Evolutionary conservation across 1,140 invertebrate species (phyloP).

Genomic region (Drosophila auraria): DNA sequence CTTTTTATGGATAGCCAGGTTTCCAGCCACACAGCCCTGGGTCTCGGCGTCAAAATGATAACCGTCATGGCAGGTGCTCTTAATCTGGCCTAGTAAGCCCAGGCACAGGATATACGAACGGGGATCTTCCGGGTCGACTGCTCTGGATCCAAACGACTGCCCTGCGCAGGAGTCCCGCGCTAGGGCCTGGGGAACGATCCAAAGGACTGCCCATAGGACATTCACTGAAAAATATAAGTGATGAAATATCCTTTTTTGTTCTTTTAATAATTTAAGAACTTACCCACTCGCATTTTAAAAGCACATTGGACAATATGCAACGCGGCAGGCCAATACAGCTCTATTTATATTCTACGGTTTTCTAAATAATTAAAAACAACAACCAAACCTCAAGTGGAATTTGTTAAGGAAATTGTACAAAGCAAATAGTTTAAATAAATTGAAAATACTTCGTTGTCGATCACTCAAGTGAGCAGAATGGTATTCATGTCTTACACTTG

Average conservation of each 20-base stretch:
- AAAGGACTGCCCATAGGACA: conserved; percentile 65
- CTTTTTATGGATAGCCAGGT: neutral
- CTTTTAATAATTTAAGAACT: conserved; percentile 25
- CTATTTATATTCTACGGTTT: conserved; percentile 50
- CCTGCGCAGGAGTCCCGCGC: conserved; percentile 54
- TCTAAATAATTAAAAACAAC: conserved; percentile 23
- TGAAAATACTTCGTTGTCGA: neutral
- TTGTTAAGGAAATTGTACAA: neutral
- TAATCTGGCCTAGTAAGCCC: conserved; percentile 52
- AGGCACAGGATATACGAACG: conserved; percentile 56
- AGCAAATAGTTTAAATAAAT: conserved; percentile 40
- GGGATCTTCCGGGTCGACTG: conserved; percentile 43
- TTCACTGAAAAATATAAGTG: conserved; percentile 24
- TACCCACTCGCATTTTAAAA: conserved; percentile 64
- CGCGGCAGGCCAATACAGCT: neutral
- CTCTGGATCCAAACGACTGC: conserved; percentile 61
- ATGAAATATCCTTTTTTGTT: neutral
- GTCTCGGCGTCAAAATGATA: conserved; percentile 25
- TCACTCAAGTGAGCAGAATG: conserved; percentile 6
- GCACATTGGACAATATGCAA: conserved; percentile 44
- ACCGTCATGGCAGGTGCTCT: conserved; percentile 39
- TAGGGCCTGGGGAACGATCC: conserved; percentile 55
- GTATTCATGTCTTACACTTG: neutral
- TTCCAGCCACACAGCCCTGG: conserved; percentile 40
- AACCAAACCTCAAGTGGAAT: conserved; percentile 34